Conservation (phyloP, 2,113 vertebrate species). For the Tiliqua scincoides region DNA sequence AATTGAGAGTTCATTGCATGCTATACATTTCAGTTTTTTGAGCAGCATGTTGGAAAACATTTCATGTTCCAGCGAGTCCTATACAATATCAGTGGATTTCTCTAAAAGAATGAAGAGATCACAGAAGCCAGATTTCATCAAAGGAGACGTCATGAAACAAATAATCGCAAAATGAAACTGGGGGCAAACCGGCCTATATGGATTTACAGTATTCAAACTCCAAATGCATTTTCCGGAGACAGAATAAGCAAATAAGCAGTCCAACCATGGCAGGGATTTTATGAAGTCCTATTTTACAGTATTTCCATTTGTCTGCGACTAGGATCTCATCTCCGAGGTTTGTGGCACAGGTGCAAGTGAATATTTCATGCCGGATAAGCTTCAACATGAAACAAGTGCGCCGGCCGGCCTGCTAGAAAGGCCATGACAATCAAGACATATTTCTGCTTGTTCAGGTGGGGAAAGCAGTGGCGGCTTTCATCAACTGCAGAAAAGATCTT, state of each 20-base stretch:
- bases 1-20: neutral
- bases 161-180: neutral
- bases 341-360: neutral
- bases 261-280: neutral
- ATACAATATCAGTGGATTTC: neutral
- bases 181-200: neutral
- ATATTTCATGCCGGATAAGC: slow-evolving; percentile 16
- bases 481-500: neutral
- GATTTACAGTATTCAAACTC: neutral
- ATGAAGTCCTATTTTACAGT: slow-evolving; percentile 5
- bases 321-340: neutral
- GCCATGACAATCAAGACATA: neutral
- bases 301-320: neutral
- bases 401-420: neutral
- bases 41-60: neutral
- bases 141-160: neutral
- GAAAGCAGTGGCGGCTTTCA: neutral
- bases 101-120: neutral
- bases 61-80: neutral
- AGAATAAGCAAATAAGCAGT: neutral
- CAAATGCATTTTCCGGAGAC: neutral
- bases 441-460: neutral
- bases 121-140: neutral
- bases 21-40: neutral
- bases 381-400: neutral